phyloP scores from a whole-genome alignment of 2,888 invertebrate species.

The Zelleria hepariella region DNA sequence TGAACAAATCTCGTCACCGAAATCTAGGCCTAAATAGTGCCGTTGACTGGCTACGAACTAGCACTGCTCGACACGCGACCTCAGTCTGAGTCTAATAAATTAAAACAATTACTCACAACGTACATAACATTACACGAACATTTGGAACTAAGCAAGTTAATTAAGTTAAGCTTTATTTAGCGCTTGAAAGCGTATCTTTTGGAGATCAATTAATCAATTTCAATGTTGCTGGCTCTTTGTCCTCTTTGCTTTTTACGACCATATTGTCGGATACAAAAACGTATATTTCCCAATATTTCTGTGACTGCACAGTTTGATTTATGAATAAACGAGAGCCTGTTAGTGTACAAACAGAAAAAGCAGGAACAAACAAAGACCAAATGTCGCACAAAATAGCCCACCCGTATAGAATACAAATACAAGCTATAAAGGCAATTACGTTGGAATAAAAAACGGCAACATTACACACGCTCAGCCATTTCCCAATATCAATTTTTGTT shows the following conservation, averaged over 20 bases:
- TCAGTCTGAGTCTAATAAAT: background rate
- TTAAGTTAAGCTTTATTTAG: no score
- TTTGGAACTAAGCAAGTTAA: background rate
- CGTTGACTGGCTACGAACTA: background rate
- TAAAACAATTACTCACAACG: background rate
- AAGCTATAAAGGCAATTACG: conserved; percentile 47
- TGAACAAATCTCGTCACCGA: background rate
- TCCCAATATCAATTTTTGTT: conserved; percentile 50
- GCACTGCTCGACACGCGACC: background rate
- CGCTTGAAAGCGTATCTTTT: background rate
- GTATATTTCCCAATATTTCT: background rate
- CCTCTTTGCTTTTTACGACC: background rate
- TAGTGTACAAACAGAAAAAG: conserved; percentile 7
- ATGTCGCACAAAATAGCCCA: conserved; percentile 13
- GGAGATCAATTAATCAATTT: background rate
- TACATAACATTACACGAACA: background rate
- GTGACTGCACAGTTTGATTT: background rate
- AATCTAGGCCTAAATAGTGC: background rate
- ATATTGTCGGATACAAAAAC: background rate
- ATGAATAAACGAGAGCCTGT: background rate
- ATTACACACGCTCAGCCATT: conserved; percentile 37
- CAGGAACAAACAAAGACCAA: conserved; percentile 18
- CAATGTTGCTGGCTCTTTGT: background rate
- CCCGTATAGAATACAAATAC: conserved; percentile 33
- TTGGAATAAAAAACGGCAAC: conserved; percentile 40